Evolutionary conservation across 2,888 invertebrate species (phyloP).

Genomic region (Mantis religiosa): DNA sequence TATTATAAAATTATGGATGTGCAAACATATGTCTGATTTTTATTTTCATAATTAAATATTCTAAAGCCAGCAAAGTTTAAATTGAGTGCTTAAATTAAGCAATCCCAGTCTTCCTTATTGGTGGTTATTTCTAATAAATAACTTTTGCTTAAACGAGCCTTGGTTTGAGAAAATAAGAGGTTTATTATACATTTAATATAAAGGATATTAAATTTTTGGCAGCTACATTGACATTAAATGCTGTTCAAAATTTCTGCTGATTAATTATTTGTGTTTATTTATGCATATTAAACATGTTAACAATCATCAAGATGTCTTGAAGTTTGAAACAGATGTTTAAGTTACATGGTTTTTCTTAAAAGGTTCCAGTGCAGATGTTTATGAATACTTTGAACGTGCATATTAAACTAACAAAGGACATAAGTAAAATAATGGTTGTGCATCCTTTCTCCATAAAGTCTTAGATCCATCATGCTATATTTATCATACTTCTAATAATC

Average conservation of each 20-base stretch:
- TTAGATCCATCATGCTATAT: not conserved
- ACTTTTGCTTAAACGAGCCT: not conserved
- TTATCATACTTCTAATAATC: not conserved
- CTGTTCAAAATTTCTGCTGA: not conserved
- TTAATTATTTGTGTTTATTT: not conserved
- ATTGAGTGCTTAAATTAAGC: not conserved
- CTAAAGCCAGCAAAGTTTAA: no score
- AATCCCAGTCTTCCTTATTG: not conserved
- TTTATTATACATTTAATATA: not conserved
- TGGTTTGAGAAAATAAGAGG: not conserved
- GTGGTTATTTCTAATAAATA: not conserved
- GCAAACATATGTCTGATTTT: no score
- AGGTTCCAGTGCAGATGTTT: not conserved
- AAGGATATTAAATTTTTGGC: not conserved
- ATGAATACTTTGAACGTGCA: not conserved
- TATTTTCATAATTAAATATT: no score
- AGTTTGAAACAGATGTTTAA: no score
- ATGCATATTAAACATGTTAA: not conserved
- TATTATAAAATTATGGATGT: no score
- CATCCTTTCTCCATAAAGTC: not conserved
- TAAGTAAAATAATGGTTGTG: not conserved
- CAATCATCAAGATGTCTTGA: no score
- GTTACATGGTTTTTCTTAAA: not conserved
- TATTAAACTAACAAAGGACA: not conserved
- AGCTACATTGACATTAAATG: not conserved